Percentiles rank a stretch among this genome's conserved stretches.
Conservation (phyloP, 2,888 invertebrate species). For the Abrostola triplasia region DNA sequence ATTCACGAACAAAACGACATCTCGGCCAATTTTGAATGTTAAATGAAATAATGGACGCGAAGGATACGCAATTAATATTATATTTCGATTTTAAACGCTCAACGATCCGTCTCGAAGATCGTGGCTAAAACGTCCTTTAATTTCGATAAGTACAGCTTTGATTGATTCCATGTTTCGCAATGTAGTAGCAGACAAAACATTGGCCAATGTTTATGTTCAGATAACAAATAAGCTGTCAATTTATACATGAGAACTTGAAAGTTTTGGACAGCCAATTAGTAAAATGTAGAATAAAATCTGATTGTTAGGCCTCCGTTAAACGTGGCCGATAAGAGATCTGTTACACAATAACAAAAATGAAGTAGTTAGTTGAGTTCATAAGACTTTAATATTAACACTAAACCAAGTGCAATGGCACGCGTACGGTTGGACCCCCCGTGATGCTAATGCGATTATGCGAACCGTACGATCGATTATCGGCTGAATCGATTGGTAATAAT, state of each 20-base stretch:
- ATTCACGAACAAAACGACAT: conserved; percentile 27
- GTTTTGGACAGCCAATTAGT: conserved; percentile 48
- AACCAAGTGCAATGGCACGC: conserved; percentile 58
- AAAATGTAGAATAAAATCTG: conserved; percentile 41
- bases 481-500: conserved; percentile 75
- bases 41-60: conserved; percentile 28
- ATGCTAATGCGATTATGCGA: conserved; percentile 80
- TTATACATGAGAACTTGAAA: conserved; percentile 49
- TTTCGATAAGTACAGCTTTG: conserved; percentile 64
- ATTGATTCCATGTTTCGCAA: conserved; percentile 66
- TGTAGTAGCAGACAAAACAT: conserved; percentile 46
- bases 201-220: conserved; percentile 46
- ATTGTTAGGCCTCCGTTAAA: conserved; percentile 48
- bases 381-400: conserved; percentile 41
- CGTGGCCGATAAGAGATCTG: conserved; percentile 43
- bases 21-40: conserved; percentile 27
- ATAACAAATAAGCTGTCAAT: conserved; percentile 59
- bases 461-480: conserved; percentile 76
- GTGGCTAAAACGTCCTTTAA: conserved; percentile 65
- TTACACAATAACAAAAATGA: conserved; percentile 42
- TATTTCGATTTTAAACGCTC: conserved; percentile 38
- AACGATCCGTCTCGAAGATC: conserved; percentile 54
- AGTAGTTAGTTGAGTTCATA: conserved; percentile 23
- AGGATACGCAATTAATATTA: conserved; percentile 53
- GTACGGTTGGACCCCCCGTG: conserved; percentile 75